Evolutionary conservation across 2,113 vertebrate species (phyloP), one percentile per base, ranked within the genome.

Genomic region (Fulica atra): DNA sequence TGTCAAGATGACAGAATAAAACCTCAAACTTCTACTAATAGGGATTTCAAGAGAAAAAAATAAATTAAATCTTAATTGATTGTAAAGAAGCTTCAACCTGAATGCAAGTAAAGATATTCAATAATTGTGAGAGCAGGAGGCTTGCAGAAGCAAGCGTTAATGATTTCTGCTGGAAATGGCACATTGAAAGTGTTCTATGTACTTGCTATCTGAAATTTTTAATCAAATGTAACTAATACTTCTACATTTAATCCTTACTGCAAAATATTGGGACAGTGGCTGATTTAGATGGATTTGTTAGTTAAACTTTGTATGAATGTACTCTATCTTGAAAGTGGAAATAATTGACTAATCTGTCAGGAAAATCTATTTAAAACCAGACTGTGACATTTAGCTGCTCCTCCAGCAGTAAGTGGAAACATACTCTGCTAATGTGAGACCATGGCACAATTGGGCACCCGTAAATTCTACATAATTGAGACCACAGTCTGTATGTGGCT

Each of bases 361-460:
- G 86, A 84, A 89, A 92, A 92, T 70, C 61, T 93, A 40, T 93
- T 92, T 81, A 64, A 95, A 86, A 56, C 18, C 7, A 61, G 64
- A n/a, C 61, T 76, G 83, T 88, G 89, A 91, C 80, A 95, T 88
- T 93, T 89, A 90, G 65, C 33, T 93, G 77, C 21, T 91, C 86
- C 86, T 93, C 93, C 61, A 84, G 53, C 9, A 0, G 9, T 60
- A 71, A 81, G 33, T 57, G 53, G 57, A 89, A 89, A 54, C 35
- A 90, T 10, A 9, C 5, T 70, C 18, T 48, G 33, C 40, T 56
- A 24, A 91, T 70, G 33, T 53, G 57, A 86, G 48, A 81, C 24
- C 20, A 6, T 7, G 59, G 10, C 19, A 31, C 13, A 71, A 33
- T 25, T 79, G 38, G 2, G 7, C 69, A 78, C 44, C 35, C 87